Evolutionary conservation across 1,140 invertebrate species (phyloP).

Genomic region (Bilobella aurantiaca): DNA sequence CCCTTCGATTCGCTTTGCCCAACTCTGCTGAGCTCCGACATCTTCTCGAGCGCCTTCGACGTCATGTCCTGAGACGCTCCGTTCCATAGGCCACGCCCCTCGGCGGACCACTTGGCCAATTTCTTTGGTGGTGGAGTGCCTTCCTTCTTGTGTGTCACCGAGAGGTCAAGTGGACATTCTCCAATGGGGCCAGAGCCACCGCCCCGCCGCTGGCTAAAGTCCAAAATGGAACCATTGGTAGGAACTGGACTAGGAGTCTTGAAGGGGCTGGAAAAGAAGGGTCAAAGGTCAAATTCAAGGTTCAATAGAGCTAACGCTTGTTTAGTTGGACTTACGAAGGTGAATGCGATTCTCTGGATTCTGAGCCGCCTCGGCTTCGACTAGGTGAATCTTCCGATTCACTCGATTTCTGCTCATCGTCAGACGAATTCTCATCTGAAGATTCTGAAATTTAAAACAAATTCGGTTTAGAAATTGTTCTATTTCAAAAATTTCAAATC

Average conservation of each 20-base stretch:
- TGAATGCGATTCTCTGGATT: conserved; percentile 20
- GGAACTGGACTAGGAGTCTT: conserved; percentile 21
- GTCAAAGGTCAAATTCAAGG: too few relatives aligned
- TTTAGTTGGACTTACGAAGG: conserved; percentile 17
- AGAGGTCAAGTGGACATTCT: conserved; percentile 28
- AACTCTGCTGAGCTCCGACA: conserved; percentile 76
- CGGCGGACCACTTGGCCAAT: conserved; percentile 21
- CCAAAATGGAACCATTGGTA: conserved; percentile 21
- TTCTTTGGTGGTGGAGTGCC: conserved; percentile 24
- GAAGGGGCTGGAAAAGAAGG: conserved; percentile 5
- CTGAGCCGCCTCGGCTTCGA: conserved; percentile 15
- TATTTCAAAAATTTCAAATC: too few relatives aligned
- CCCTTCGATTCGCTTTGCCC: conserved; percentile 39
- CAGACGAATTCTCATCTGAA: conserved; percentile 18
- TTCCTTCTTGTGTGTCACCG: conserved; percentile 21
- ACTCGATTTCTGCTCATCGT: conserved; percentile 21
- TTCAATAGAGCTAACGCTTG: not conserved
- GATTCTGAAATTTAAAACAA: conserved; percentile 16
- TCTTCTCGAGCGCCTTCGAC: conserved; percentile 64
- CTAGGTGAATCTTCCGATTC: conserved; percentile 21
- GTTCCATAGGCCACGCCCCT: conserved; percentile 20
- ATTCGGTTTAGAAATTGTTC: too few relatives aligned
- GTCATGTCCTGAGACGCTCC: conserved; percentile 30
- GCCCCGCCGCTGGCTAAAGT: conserved; percentile 23
- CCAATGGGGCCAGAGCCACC: not conserved